Percentiles rank a stretch among this genome's conserved stretches.
These are phyloP conservation scores for Ciconia boyciana DNA, from an alignment of 2,113 vertebrate genomes.

Conservation along the genomic window DNA sequence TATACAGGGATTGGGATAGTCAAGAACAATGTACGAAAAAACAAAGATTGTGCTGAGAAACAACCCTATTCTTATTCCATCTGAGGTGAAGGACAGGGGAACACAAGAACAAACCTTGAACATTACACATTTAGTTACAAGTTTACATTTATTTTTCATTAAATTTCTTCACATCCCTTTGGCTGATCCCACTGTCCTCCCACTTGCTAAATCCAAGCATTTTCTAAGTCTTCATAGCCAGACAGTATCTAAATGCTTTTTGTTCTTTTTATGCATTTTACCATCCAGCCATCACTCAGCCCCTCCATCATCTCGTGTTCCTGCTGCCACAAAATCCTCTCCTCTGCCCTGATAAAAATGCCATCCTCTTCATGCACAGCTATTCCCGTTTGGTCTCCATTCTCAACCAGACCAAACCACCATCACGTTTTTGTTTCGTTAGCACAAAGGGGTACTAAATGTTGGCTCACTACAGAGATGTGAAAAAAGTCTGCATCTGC, in stretches of 20 bases:
- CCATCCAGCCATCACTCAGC: neutral
- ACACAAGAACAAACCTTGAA: neutral
- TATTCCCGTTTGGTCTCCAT: neutral
- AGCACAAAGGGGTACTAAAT: neutral
- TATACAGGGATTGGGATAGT: neutral
- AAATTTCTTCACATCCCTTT: neutral
- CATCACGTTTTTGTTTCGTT: accelerated
- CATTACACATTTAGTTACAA: neutral
- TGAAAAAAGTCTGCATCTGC: neutral
- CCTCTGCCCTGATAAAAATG: neutral
- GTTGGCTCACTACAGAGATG: neutral
- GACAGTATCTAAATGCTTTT: neutral
- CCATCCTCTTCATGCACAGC: neutral
- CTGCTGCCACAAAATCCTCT: neutral
- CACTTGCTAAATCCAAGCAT: neutral
- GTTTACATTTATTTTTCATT: neutral
- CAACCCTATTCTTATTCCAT: neutral
- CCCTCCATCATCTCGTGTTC: neutral
- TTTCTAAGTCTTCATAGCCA: neutral
- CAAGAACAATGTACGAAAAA: neutral
- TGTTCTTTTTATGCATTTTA: neutral
- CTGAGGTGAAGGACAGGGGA: neutral
- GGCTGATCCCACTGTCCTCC: neutral
- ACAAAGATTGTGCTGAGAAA: neutral
- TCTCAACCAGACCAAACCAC: neutral